phyloP scores from a whole-genome alignment of 1,140 invertebrate genomes.

The Aphelenchoides besseyi region DNA sequence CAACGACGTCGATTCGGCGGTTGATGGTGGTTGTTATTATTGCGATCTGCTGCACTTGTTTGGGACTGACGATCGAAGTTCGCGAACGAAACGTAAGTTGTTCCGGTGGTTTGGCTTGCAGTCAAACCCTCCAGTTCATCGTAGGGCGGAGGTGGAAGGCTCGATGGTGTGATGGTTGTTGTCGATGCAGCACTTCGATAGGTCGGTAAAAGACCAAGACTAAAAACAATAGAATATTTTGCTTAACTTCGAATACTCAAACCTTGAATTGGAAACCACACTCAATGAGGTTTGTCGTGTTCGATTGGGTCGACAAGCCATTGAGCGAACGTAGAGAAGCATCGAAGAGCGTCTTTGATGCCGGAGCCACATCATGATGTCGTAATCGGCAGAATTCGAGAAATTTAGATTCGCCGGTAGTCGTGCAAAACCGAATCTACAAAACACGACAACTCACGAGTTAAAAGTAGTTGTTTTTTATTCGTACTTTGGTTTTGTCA shows the following conservation, averaged over 20 bases:
- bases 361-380: slow-evolving; percentile 17
- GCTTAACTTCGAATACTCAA: background rate
- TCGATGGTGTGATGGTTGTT: slow-evolving; percentile 8
- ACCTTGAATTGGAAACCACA: slow-evolving; percentile 21
- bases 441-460: background rate
- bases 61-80: background rate
- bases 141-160: slow-evolving; percentile 12
- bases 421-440: slow-evolving; percentile 16
- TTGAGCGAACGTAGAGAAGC: slow-evolving; percentile 4
- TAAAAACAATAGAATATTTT: background rate
- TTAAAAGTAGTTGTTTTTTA: background rate
- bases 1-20: no score
- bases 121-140: slow-evolving; percentile 4
- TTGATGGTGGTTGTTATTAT: no score
- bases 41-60: background rate
- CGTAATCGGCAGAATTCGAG: slow-evolving; percentile 2
- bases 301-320: slow-evolving; percentile 1
- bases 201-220: slow-evolving; percentile 8
- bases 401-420: slow-evolving; percentile 8
- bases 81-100: background rate
- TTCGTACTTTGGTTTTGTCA: slow-evolving; percentile 22
- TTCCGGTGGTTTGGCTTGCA: background rate
- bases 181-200: slow-evolving; percentile 14
- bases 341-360: slow-evolving; percentile 5
- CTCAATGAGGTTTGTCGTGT: slow-evolving; percentile 17